Conservation (phyloP, 2,113 vertebrate genomes). For the Struthidea cinerea region DNA sequence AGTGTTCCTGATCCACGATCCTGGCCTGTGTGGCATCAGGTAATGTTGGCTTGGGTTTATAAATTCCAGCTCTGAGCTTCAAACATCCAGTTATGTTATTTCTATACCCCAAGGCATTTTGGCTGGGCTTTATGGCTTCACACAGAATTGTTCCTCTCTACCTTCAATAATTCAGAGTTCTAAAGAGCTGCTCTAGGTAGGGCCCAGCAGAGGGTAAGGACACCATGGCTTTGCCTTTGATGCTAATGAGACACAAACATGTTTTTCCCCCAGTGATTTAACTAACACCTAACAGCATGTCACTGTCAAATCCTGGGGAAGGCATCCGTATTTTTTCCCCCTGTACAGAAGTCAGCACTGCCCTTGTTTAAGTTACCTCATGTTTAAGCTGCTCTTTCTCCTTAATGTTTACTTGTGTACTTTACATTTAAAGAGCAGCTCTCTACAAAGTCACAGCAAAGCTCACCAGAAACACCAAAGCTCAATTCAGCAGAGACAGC, state of each 20-base stretch:
- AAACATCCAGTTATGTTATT: neutral
- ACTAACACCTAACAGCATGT: neutral
- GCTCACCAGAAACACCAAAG: neutral
- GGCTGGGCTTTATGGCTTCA: neutral
- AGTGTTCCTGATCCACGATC: neutral
- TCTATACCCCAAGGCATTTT: neutral
- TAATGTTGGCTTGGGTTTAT: neutral
- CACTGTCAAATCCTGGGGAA: neutral
- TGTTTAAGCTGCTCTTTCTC: neutral
- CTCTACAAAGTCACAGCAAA: neutral
- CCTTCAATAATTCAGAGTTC: neutral
- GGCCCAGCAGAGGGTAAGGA: neutral
- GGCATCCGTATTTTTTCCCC: neutral
- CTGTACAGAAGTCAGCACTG: neutral
- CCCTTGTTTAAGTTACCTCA: neutral
- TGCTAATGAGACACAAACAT: neutral
- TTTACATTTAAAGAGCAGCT: neutral
- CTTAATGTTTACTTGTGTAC: neutral
- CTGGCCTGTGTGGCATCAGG: neutral
- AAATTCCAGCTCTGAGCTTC: neutral
- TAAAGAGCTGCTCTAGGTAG: neutral
- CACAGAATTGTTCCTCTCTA: neutral
- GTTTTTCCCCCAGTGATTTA: neutral
- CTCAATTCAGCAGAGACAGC: neutral
- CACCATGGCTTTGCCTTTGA: neutral